Percentiles rank a stretch among this genome's conserved stretches.
phyloP scores from a whole-genome alignment of 2,113 vertebrate genomes.

The Trochalopteron elliotii region DNA sequence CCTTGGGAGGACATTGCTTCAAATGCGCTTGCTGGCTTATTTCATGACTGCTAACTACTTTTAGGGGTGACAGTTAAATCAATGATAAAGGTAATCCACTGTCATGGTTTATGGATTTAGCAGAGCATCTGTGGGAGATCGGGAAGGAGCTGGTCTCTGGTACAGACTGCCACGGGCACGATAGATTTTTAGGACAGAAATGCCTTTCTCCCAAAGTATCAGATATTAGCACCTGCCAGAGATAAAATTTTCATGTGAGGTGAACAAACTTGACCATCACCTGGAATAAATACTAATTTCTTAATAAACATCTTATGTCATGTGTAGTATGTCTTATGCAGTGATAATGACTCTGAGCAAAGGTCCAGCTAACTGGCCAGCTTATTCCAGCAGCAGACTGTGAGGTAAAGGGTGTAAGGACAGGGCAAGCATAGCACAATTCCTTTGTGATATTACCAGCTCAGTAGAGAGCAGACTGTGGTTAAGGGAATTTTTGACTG shows the following conservation, averaged over 20 bases:
- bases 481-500: conserved; percentile 21
- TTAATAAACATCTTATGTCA: neutral
- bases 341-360: neutral
- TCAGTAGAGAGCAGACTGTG: neutral
- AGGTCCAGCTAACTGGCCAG: neutral
- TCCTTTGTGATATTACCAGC: neutral
- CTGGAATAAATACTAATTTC: neutral
- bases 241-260: neutral
- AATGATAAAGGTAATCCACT: conserved; percentile 59
- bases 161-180: neutral
- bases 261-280: neutral
- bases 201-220: neutral
- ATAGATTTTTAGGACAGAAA: conserved; percentile 4
- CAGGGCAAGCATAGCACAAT: neutral
- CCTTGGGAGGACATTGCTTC: neutral
- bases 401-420: neutral
- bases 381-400: neutral
- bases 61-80: conserved; percentile 59
- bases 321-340: neutral
- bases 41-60: conserved; percentile 57
- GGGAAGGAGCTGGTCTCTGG: neutral
- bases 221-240: neutral
- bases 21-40: conserved; percentile 8
- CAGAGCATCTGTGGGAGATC: conserved; percentile 18
- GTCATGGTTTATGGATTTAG: conserved; percentile 51